Conservation (phyloP, 2,888 invertebrate species). For the Pseudococcus jackbeardsleyi region DNA sequence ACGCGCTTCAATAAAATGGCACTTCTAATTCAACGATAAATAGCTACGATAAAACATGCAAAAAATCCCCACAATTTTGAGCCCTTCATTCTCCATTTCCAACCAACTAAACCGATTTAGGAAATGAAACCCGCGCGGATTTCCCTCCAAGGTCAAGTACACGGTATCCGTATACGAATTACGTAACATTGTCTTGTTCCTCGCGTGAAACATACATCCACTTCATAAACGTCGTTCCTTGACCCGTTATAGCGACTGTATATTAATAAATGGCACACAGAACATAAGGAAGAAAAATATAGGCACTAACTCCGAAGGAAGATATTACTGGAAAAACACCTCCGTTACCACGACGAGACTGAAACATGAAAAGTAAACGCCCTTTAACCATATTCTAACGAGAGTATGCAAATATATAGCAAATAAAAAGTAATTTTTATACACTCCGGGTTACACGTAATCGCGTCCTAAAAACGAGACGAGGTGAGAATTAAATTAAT, state of each 20-base stretch:
- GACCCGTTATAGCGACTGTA: background rate
- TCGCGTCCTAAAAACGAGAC: background rate
- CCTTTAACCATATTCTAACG: background rate
- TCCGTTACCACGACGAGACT: background rate
- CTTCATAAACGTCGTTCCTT: background rate
- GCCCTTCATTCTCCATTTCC: background rate
- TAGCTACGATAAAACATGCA: no score
- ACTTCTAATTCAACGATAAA: no score
- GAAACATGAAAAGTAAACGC: slow-evolving; percentile 11
- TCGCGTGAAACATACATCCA: slow-evolving; percentile 8
- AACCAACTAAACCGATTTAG: background rate
- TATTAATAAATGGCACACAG: background rate
- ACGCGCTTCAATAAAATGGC: no score
- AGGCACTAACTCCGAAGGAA: background rate
- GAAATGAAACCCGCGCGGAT: background rate
- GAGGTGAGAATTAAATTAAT: background rate
- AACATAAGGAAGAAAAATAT: background rate
- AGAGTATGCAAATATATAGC: background rate
- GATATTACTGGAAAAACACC: background rate
- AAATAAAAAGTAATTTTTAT: background rate
- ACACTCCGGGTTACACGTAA: background rate
- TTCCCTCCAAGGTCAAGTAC: slow-evolving; percentile 5
- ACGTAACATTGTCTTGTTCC: background rate
- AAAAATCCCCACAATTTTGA: no score
- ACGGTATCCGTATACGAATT: background rate